Conservation (phyloP, 2,888 invertebrate genomes). For the Tipula helvola region DNA sequence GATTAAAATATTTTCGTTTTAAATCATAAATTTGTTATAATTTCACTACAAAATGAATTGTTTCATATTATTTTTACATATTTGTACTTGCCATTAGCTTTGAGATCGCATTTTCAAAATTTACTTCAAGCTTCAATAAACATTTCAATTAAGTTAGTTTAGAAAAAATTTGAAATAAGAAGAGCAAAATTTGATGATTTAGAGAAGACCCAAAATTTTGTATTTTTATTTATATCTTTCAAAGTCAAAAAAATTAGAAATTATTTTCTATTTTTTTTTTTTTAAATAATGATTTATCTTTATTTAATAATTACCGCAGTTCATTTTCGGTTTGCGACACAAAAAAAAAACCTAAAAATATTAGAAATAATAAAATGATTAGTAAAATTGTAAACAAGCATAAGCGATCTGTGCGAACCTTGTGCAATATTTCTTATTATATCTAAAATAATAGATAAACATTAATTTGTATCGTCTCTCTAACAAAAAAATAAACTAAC, state of each 20-base stretch:
- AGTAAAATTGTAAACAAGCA: neutral
- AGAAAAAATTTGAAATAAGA: too few species aligned
- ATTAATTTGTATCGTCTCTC: neutral
- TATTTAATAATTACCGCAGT: neutral
- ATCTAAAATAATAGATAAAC: neutral
- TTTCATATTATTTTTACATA: neutral
- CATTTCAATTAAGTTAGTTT: too few species aligned
- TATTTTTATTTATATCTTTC: neutral
- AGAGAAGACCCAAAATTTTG: neutral
- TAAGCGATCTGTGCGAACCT: neutral
- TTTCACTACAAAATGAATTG: neutral
- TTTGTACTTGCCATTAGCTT: neutral
- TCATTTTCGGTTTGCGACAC: neutral
- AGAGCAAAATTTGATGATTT: neutral
- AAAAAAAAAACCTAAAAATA: neutral
- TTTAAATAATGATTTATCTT: neutral
- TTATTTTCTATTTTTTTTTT: neutral
- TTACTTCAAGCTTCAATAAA: too few species aligned
- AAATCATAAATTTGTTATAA: neutral
- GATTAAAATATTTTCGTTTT: neutral
- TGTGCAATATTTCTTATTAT: neutral
- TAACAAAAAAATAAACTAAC: neutral
- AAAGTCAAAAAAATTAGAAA: slow-evolving; percentile 4
- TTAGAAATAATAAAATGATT: neutral
- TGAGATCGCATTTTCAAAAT: too few species aligned